phyloP scores from a whole-genome alignment of 2,888 invertebrate species.

The Drosophila ustulata region DNA sequence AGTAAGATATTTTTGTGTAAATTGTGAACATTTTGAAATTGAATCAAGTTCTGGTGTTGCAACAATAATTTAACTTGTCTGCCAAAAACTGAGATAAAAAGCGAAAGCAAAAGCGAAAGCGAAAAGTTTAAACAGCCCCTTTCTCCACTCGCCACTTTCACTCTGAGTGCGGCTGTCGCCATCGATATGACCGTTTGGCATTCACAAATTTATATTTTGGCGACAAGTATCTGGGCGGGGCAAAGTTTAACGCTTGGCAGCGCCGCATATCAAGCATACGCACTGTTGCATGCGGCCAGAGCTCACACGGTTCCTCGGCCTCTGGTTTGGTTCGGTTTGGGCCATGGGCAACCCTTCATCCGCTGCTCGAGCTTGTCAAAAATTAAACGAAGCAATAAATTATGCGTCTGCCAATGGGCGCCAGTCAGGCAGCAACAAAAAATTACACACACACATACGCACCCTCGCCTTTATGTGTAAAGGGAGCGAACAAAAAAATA shows the following conservation, averaged over 20 bases:
- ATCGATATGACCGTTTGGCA: slow-evolving; percentile 39
- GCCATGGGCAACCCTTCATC: slow-evolving; percentile 35
- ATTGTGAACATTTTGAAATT: slow-evolving; percentile 60
- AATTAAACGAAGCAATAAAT: slow-evolving; percentile 77
- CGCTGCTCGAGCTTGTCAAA: slow-evolving; percentile 44
- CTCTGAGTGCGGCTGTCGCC: slow-evolving; percentile 19
- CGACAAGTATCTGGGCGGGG: slow-evolving; percentile 5
- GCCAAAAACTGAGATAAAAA: slow-evolving; percentile 38
- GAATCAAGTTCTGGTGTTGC: slow-evolving; percentile 56
- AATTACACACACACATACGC: slow-evolving; percentile 7
- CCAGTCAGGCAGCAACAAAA: slow-evolving; percentile 40
- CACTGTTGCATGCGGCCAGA: slow-evolving; percentile 57
- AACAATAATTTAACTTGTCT: slow-evolving; percentile 56
- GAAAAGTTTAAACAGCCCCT: slow-evolving; percentile 63
- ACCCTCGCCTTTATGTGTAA: background rate
- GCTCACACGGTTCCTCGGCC: background rate
- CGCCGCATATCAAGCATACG: slow-evolving; percentile 65
- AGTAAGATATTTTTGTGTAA: slow-evolving; percentile 41
- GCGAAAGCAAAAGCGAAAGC: slow-evolving; percentile 12
- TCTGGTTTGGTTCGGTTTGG: background rate
- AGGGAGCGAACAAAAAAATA: background rate
- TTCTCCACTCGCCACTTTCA: background rate
- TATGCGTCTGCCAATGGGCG: slow-evolving; percentile 66
- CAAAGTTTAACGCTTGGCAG: slow-evolving; percentile 51
- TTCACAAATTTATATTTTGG: slow-evolving; percentile 29